Evolutionary conservation across 1,140 invertebrate species (phyloP), one percentile per base, ranked within the genome.

Genomic region (Pseudomyrmex concolor): DNA sequence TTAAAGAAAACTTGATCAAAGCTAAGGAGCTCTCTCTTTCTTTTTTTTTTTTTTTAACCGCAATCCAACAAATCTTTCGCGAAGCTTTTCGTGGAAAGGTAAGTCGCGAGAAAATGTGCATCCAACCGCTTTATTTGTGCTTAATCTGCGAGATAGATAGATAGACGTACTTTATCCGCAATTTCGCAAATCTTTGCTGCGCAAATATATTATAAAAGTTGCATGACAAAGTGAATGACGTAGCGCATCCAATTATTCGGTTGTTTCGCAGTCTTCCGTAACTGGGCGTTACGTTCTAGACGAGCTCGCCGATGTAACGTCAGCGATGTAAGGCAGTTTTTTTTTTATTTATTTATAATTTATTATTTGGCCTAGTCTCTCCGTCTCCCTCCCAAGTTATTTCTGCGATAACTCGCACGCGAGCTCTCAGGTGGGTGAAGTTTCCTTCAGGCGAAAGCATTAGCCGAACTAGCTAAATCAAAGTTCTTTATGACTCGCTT

Each of bases 331-430:
- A 34, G 34, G 34, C 5, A 34, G 5, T 5, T 34, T 34, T 34
- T 8, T 13, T 68, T 57, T 17, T 3, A 2, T 71, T 71, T 34
- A 88, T 90, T 85, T 90, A 88, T 88, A 91, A 90, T 90, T 87
- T 84, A 89, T 78, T 83, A 68, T 72, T 62, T 68, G 63, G 19
- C 25, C 15, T 70, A 45, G 19, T 70, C 64, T 25, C 17, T 63
- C 57, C 22, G 17, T 34, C 34, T 1, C 34, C 0, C 34, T 34
- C 5, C 34, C 34, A 34, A 5, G 34, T 34, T 34, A 9, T 83
- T 73, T 64, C 66, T 48, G 48, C 34, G 89, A 91, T 89, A 91
- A 84, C 83, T 71, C 43, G 84, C 89, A 90, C 89, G 90, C 86
- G 77, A 87, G 81, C 84, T 66, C 60, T 87, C 72, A 84, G 70